Percentiles rank a stretch among this genome's conserved stretches.
phyloP scores from a whole-genome alignment of 2,888 invertebrate species.

The Acleris literana region DNA sequence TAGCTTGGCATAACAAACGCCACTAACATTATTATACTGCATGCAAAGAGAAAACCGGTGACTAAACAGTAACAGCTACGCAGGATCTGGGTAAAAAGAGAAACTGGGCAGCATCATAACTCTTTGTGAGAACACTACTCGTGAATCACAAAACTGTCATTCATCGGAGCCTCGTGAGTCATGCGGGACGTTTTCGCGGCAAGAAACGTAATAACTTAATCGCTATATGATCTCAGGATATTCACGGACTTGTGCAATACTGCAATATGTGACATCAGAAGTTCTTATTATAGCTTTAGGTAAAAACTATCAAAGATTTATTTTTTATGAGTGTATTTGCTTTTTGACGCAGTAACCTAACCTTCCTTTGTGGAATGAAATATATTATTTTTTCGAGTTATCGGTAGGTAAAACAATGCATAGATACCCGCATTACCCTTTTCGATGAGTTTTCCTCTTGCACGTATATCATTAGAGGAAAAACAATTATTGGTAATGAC shows the following conservation, averaged over 20 bases:
- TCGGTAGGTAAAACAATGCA: neutral
- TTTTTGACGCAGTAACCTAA: no score
- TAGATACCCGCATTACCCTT: neutral
- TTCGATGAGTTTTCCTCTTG: neutral
- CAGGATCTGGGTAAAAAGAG: conserved; percentile 33
- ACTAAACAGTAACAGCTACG: conserved; percentile 13
- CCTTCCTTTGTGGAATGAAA: no score
- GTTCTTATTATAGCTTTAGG: conserved; percentile 3
- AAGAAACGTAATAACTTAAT: neutral
- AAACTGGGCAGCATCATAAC: conserved; percentile 32
- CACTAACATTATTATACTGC: neutral
- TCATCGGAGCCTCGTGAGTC: conserved; percentile 18
- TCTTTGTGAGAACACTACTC: conserved; percentile 13
- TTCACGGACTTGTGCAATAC: conserved; percentile 21
- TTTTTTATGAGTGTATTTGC: no score
- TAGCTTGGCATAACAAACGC: neutral
- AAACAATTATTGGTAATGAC: no score
- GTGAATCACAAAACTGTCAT: conserved; percentile 5
- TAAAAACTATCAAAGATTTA: no score
- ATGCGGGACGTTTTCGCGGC: conserved; percentile 9
- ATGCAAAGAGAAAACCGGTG: conserved; percentile 25
- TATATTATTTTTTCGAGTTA: neutral
- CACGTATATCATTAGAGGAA: no score
- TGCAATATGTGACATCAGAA: conserved; percentile 8
- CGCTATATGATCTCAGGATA: conserved; percentile 22